These are phyloP conservation scores for Gorilla gorilla DNA, from an alignment of 2,113 vertebrate genomes.

Conservation along the genomic window DNA sequence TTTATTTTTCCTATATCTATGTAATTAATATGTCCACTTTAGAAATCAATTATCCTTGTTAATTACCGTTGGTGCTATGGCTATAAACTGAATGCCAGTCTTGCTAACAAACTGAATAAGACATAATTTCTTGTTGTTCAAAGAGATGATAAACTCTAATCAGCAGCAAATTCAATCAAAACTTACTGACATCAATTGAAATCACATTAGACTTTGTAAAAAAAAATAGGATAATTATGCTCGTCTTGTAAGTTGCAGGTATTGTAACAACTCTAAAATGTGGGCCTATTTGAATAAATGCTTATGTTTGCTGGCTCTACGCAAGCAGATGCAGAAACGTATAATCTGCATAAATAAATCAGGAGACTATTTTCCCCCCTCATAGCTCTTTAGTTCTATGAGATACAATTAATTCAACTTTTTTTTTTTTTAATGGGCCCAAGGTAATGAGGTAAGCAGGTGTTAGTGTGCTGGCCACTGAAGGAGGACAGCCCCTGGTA, in stretches of 20 bases:
- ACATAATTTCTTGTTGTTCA: constrained; percentile 83
- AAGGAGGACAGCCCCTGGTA: neutral
- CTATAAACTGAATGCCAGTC: constrained; percentile 76
- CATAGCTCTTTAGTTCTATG: constrained; percentile 37
- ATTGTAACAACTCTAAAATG: constrained; percentile 65
- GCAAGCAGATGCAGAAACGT: constrained; percentile 33
- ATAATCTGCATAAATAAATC: constrained; percentile 73
- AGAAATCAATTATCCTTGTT: constrained; percentile 81
- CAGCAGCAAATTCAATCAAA: constrained; percentile 84
- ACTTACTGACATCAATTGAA: constrained; percentile 79
- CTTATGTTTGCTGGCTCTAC: neutral
- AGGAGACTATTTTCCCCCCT: constrained; percentile 18
- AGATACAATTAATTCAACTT: constrained; percentile 29
- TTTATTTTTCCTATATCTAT: constrained; percentile 72
- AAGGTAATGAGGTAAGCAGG: neutral
- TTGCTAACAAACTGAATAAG: constrained; percentile 79
- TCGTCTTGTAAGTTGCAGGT: constrained; percentile 60
- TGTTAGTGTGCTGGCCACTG: neutral
- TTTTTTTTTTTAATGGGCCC: neutral
- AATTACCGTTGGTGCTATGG: constrained; percentile 75
- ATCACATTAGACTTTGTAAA: constrained; percentile 77
- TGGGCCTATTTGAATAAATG: constrained; percentile 51
- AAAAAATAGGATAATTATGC: constrained; percentile 70
- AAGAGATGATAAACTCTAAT: constrained; percentile 82
- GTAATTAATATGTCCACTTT: constrained; percentile 82